Base-by-base conservation (phyloP, 2,113 vertebrate genomes). In the Myotis lucifugus region DNA sequence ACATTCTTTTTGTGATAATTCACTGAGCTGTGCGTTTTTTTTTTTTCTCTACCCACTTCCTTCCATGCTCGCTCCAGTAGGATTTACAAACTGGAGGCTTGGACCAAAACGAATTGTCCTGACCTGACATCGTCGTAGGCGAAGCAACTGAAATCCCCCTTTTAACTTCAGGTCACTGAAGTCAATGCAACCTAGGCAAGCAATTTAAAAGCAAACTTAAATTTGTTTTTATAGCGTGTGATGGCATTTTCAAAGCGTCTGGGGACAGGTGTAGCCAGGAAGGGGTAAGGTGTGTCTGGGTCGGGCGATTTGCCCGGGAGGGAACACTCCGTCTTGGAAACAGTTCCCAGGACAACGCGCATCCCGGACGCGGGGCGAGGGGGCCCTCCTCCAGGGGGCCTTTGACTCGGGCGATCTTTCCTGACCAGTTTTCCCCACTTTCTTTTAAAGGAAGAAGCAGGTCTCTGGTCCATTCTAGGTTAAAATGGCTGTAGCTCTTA, bases 401-500 rank as follows among this genome's bases (percentile, higher is more conserved):
- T 91, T 64, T 7, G 17, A n/a, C 50, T 17, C 21, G 0, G 21
- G 64, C 13, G 23, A 42, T 29, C 82, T 48, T 37, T 40, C 69
- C 3, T 4, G 42, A 61, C 23, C n/a, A 3, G 27, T 54, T 8
- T 14, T 6, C n/a, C 29, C 21, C 17, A 52, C 32, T 74, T 81
- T 72, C 37, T 85, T 86, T 83, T 52, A 21, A 54, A 54, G 42
- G n/a, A 25, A 27, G 34, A 42, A 23, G 25, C n/a, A 23, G 77
- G 21, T 50, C 19, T 6, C 29, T 2, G 48, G 61, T n/a, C 52
- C 40, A 17, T 42, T 73, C 52, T 85, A 69, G n/a, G 87, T 46
- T 89, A 94, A 97, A 87, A 97, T 96, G 93, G 94, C 93, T 94
- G 85, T 92, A 66, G 84, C 86, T 95, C 17, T 37, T 14, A 40